phyloP scores from a whole-genome alignment of 1,140 invertebrate species.

The Aporrectodea caliginosa region DNA sequence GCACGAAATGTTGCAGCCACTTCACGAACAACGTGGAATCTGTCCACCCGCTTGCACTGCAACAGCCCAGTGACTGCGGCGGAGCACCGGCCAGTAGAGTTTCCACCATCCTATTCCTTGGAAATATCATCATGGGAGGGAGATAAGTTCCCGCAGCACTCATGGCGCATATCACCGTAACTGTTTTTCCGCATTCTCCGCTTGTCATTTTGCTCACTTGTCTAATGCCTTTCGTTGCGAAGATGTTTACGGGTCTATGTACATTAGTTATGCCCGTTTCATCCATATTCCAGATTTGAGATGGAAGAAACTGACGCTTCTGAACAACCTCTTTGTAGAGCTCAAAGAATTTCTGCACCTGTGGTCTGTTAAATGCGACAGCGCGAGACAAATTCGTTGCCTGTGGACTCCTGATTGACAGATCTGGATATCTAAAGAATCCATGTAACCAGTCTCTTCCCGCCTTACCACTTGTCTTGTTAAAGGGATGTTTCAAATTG shows the following conservation, averaged over 20 bases:
- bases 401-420: too few relatives aligned
- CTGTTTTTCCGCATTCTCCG: conserved; percentile 16
- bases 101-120: conserved; percentile 26
- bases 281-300: too few relatives aligned
- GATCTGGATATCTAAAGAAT: too few relatives aligned
- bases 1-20: conserved; percentile 36
- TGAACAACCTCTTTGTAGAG: too few relatives aligned
- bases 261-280: too few relatives aligned
- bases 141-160: conserved; percentile 19
- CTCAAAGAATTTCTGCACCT: too few relatives aligned
- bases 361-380: too few relatives aligned
- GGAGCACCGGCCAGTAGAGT: conserved; percentile 24
- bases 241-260: conserved; percentile 12
- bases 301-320: too few relatives aligned
- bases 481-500: too few relatives aligned
- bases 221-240: conserved; percentile 15
- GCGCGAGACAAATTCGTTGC: too few relatives aligned
- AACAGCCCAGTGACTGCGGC: conserved; percentile 5
- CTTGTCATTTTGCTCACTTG: conserved; percentile 17
- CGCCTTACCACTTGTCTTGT: too few relatives aligned
- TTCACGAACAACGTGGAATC: conserved; percentile 4
- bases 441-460: too few relatives aligned
- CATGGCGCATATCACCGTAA: conserved; percentile 28
- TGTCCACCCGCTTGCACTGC: conserved; percentile 18
- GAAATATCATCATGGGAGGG: conserved; percentile 28